Percentiles rank a stretch among this genome's conserved stretches.
Evolutionary conservation across 2,888 invertebrate genomes (phyloP).

Genomic region (Alviniconcha strummeri): DNA sequence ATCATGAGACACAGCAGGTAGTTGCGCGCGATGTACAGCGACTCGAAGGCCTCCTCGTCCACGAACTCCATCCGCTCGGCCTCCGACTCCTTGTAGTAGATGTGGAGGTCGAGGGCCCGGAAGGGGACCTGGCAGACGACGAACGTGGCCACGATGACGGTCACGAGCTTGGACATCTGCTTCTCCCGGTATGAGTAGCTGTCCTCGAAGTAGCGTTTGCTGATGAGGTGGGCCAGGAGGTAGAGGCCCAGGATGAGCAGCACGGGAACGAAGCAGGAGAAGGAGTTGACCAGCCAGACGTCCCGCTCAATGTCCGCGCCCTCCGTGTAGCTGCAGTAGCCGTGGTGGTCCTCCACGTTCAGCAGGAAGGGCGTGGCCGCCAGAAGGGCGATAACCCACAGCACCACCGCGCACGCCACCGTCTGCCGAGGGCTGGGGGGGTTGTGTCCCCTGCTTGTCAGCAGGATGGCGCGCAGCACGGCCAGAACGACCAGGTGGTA

Average conservation of each 20-base stretch:
- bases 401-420: constrained; percentile 47
- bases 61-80: not conserved
- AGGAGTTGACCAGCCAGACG: constrained; percentile 45
- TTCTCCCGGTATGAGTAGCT: constrained; percentile 60
- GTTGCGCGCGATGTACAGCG: constrained; percentile 41
- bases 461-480: constrained; percentile 58
- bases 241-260: constrained; percentile 54
- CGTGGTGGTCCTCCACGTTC: constrained; percentile 22
- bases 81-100: constrained; percentile 42
- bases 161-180: constrained; percentile 58
- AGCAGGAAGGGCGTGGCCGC: constrained; percentile 55
- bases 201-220: constrained; percentile 61
- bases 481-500: constrained; percentile 61
- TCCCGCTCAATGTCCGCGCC: constrained; percentile 43
- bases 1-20: constrained; percentile 54
- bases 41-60: constrained; percentile 24
- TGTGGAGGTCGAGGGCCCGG: constrained; percentile 51
- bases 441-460: constrained; percentile 42
- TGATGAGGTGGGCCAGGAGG: constrained; percentile 55
- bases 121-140: constrained; percentile 57
- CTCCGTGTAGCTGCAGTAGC: constrained; percentile 36
- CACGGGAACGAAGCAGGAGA: constrained; percentile 59
- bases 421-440: constrained; percentile 52
- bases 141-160: constrained; percentile 54
- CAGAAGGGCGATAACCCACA: constrained; percentile 54